Percentiles rank a stretch among this genome's conserved stretches.
phyloP scores from a whole-genome alignment of 2,888 invertebrate species.

The Elysia crispata region DNA sequence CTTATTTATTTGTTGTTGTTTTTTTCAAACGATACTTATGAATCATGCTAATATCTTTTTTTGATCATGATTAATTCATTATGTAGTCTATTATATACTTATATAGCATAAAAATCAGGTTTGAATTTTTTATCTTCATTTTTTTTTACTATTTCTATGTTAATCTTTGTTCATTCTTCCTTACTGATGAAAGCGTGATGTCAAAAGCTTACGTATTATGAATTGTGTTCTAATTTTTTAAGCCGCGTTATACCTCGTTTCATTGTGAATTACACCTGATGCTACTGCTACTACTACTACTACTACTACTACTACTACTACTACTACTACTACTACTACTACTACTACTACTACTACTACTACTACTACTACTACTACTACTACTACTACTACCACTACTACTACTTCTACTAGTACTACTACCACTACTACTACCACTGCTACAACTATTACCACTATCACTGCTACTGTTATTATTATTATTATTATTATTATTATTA shows the following conservation, averaged over 20 bases:
- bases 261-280: background rate
- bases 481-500: background rate
- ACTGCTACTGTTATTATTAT: background rate
- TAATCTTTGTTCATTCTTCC: no score
- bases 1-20: no score
- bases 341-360: background rate
- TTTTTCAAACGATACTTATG: no score
- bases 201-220: background rate
- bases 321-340: no score
- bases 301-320: conserved; percentile 14
- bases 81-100: no score
- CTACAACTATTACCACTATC: conserved; percentile 17
- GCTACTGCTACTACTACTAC: conserved; percentile 3
- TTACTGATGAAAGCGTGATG: no score
- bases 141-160: no score
- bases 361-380: conserved; percentile 1
- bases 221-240: background rate
- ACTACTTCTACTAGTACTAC: conserved; percentile 2
- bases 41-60: no score
- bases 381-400: background rate
- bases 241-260: background rate
- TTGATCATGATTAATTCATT: no score
- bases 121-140: no score
- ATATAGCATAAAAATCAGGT: no score
- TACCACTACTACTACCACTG: conserved; percentile 20